Conservation (phyloP, 2,888 invertebrate genomes). For the Nomada goodeniana region DNA sequence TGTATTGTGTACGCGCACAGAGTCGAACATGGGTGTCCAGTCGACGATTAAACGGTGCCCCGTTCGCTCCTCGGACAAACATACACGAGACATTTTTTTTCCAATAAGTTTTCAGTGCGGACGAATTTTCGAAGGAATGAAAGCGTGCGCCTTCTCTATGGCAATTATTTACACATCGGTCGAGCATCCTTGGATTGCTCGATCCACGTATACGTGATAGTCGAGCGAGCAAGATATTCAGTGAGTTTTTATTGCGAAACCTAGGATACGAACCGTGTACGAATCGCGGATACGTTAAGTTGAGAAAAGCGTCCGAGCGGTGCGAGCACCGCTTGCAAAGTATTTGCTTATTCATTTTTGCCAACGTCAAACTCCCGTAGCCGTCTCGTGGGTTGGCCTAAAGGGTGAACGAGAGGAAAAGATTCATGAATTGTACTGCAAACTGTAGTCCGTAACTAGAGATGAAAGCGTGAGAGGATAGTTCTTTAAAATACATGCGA, state of each 20-base stretch:
- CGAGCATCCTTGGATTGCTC: slow-evolving; percentile 26
- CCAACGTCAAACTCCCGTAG: slow-evolving; percentile 14
- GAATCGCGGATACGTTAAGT: slow-evolving; percentile 27
- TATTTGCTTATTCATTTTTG: neutral
- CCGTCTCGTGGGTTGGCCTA: slow-evolving; percentile 50
- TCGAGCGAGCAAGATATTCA: slow-evolving; percentile 44
- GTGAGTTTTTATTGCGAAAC: slow-evolving; percentile 69
- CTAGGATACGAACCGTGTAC: slow-evolving; percentile 25
- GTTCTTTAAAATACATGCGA: slow-evolving; percentile 7
- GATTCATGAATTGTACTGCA: slow-evolving; percentile 32
- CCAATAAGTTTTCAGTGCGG: slow-evolving; percentile 46
- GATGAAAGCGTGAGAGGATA: neutral
- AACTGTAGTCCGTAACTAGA: slow-evolving; percentile 34
- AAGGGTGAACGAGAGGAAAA: slow-evolving; percentile 21
- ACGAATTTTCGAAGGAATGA: slow-evolving; percentile 10
- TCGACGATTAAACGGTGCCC: neutral
- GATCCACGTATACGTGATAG: slow-evolving; percentile 28
- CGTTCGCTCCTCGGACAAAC: neutral
- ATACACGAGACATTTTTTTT: slow-evolving; percentile 17
- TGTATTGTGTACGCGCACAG: slow-evolving; percentile 7
- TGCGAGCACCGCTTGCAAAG: neutral
- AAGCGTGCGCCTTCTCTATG: slow-evolving; percentile 12
- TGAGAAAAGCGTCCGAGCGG: neutral
- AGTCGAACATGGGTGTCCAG: neutral
- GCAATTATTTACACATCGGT: slow-evolving; percentile 39